Evolutionary conservation across 2,888 invertebrate species (phyloP), one percentile per base, ranked within the genome.

Genomic region (Sarcophaga rosellei): DNA sequence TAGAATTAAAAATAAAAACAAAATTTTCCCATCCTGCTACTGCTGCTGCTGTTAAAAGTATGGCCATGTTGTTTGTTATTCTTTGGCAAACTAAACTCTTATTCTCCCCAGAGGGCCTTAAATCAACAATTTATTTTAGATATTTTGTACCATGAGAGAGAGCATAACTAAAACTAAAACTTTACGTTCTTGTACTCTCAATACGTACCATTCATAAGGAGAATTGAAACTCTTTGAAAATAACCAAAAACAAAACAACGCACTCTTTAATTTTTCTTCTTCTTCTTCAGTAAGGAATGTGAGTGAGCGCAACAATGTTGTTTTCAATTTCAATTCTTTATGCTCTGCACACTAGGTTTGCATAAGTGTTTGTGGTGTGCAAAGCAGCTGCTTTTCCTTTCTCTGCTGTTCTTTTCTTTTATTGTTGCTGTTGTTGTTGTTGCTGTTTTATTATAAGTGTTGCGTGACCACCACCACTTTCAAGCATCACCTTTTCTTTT

Each of bases 1-100:
- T 35, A 8, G 35, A 35, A 35, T 35, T 35, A 35, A 53, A 53
- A 53, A 53, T 53, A 53, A 17, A 53, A 53, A 53, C 53, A 62
- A 53, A 62, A 21, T 62, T 68, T 53, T 53, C 69, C 72, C 47
- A 59, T 84, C 53, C 66, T 81, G 10, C 35, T 35, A 8, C 35
- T 35, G 35, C 6, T 35, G 35, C 35, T 53, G 15, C 47, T 47
- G 45, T 45, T 73, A n/a, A 68, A 81, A 69, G 57, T 57, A 57
- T 77, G 77, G 63, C 85, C 81, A 77, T 81, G 47, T 69, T 73
- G 85, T 77, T 77, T 81, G 78, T 82, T 74, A 79, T 82, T 82
- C 85, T 86, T 86, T 76, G 75, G 73, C 82, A 82, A 86, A 86
- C 85, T 85, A 77, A 81, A 81, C 76, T 77, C 72, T 23, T 53